Evolutionary conservation across 2,888 invertebrate genomes (phyloP).

Genomic region (Mechanitis messenoides): DNA sequence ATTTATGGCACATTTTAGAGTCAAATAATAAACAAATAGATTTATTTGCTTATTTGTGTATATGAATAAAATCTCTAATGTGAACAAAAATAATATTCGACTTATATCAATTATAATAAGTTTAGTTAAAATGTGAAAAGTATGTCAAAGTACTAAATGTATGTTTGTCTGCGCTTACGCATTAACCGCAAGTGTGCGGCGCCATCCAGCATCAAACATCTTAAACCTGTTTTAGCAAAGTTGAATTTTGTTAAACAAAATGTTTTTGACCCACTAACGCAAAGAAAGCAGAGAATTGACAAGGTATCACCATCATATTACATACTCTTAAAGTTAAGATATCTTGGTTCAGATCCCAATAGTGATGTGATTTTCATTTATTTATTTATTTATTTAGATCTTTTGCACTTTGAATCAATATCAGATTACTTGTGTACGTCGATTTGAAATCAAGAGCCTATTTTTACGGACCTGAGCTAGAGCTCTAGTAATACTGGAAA

Average conservation of each 20-base stretch:
- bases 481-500: no score
- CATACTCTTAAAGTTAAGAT: neutral
- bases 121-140: constrained; percentile 45
- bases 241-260: constrained; percentile 63
- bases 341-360: no score
- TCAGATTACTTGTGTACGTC: no score
- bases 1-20: constrained; percentile 54
- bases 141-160: constrained; percentile 66
- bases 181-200: constrained; percentile 61
- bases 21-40: constrained; percentile 4
- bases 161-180: constrained; percentile 54
- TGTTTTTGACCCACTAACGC: constrained; percentile 52
- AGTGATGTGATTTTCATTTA: no score
- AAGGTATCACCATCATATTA: constrained; percentile 10
- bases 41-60: no score
- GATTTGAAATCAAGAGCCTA: no score
- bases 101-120: constrained; percentile 32
- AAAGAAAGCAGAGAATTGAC: constrained; percentile 53
- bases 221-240: constrained; percentile 58
- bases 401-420: no score
- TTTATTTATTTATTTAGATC: no score
- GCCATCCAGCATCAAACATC: constrained; percentile 49
- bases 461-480: no score
- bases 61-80: no score
- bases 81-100: constrained; percentile 18